Evolutionary conservation across 2,888 invertebrate species (phyloP).

Genomic region (Apocheima hispidaria): DNA sequence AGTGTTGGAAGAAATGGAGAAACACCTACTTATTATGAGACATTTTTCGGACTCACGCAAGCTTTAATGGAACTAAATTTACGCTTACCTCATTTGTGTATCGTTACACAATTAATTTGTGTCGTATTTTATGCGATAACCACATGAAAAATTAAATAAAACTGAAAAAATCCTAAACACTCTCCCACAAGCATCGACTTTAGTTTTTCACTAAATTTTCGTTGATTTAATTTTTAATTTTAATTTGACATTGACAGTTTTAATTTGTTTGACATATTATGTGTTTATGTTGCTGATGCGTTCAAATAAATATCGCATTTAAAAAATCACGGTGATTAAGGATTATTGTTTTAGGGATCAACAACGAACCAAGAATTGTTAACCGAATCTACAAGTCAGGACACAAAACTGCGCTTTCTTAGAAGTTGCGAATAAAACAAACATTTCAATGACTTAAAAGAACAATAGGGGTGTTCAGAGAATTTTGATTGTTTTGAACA

Average conservation of each 20-base stretch:
- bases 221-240: neutral
- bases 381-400: neutral
- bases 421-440: slow-evolving; percentile 4
- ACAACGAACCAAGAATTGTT: neutral
- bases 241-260: neutral
- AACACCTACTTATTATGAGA: slow-evolving; percentile 12
- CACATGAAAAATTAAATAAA: slow-evolving; percentile 21
- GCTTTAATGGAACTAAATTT: slow-evolving; percentile 23
- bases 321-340: neutral
- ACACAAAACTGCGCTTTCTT: neutral
- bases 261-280: neutral
- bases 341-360: neutral
- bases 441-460: slow-evolving; percentile 23
- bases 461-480: slow-evolving; percentile 41
- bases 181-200: neutral
- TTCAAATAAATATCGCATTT: slow-evolving; percentile 1
- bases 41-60: neutral
- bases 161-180: slow-evolving; percentile 5
- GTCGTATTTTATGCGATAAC: slow-evolving; percentile 3
- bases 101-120: slow-evolving; percentile 10
- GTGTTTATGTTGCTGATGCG: slow-evolving; percentile 2
- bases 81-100: slow-evolving; percentile 55
- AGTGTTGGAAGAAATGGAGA: neutral
- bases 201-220: neutral
- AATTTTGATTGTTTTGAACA: slow-evolving; percentile 25